Evolutionary conservation across 2,113 vertebrate genomes (phyloP), one percentile per base, ranked within the genome.

Genomic region (Piprites chloris): DNA sequence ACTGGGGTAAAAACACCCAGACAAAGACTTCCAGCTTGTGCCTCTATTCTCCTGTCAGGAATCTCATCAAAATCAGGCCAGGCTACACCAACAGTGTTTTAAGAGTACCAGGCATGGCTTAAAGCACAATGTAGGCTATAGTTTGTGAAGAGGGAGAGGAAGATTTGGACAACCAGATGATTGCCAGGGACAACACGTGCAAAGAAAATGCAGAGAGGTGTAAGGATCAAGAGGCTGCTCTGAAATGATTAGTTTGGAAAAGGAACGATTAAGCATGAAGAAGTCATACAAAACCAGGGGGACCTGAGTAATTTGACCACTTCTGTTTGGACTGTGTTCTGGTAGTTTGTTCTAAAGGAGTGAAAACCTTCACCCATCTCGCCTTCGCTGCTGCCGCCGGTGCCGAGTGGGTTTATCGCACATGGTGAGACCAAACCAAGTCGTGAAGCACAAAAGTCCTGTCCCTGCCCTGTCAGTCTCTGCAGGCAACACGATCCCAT

Each of bases 341-440:
- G 59, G 69, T 39, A n/a, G 35, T 32, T 69, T 46, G 21, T 35
- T 42, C 63, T 4, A 22, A 44, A 20, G 9, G 19, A 52, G 65
- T 37, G 44, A 61, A 44, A 94, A 61, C 23, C 46, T 39, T 4
- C n/a, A 59, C 35, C 39, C 30, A 19, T 12, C 58, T 46, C 15
- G 8, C 19, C 53, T 65, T 26, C 0, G 1, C 69, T 44, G 56
- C 85, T 28, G 42, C 33, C 67, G 23, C 30, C 0, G 0, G 33
- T 27, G 73, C 46, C 9, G 0, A 76, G 56, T 0, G 0, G 41
- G 39, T 73, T 87, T 67, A 52, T 46, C 5, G 0, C 39, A 2
- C 55, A 9, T 7, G 5, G 32, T 20, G 67, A 62, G 23, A 39
- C 28, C 32, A 33, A 42, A 80, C 20, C 1, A 1, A 79, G 65